phyloP scores from a whole-genome alignment of 2,888 invertebrate genomes.

The Eilema sororculum region DNA sequence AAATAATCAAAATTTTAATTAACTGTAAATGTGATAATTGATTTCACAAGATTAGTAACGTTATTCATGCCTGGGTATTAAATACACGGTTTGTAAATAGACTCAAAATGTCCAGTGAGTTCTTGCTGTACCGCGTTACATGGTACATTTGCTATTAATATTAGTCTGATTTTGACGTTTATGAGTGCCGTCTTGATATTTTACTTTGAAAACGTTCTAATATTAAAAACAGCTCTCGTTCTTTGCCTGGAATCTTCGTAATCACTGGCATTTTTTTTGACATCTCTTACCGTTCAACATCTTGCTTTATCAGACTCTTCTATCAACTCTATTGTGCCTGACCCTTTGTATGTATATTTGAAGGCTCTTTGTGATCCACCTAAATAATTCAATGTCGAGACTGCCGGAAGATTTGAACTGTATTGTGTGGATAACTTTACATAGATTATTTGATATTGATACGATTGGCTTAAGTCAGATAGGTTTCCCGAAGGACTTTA shows the following conservation, averaged over 20 bases:
- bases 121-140: neutral
- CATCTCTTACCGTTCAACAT: constrained; percentile 27
- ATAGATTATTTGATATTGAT: constrained; percentile 11
- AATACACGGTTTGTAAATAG: too few relatives aligned
- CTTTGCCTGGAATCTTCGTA: constrained; percentile 26
- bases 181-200: neutral
- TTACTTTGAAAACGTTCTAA: neutral
- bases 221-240: neutral
- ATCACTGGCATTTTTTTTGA: constrained; percentile 37
- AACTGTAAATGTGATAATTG: too few relatives aligned
- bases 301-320: constrained; percentile 39
- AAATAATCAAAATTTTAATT: too few relatives aligned
- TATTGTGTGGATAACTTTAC: constrained; percentile 13
- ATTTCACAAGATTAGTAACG: too few relatives aligned
- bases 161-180: neutral
- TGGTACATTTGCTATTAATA: neutral
- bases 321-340: constrained; percentile 49
- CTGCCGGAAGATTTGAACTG: constrained; percentile 40
- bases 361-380: constrained; percentile 53
- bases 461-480: neutral
- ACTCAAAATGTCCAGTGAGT: neutral
- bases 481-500: too few relatives aligned
- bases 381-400: constrained; percentile 60
- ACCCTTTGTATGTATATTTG: constrained; percentile 55
- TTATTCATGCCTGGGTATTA: too few relatives aligned